Base-by-base conservation (phyloP, 2,113 vertebrate species). In the Toxotes jaculatrix region DNA sequence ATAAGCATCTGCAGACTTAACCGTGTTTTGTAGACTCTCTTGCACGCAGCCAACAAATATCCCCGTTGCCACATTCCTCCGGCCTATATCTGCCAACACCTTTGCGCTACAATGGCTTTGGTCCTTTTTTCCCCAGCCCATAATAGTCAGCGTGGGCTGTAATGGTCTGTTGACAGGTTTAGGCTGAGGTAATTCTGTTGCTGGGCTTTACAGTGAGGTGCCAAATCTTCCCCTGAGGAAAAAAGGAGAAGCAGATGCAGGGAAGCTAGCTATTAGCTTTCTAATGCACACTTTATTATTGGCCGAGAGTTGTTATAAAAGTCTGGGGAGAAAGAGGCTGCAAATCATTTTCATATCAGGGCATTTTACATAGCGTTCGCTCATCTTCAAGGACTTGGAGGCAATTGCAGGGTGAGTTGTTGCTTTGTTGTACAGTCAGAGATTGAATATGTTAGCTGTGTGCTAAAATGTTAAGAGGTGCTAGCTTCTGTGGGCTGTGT, bases 101-200 rank as follows among this genome's bases (percentile, higher is more conserved):
- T 95, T 93, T 89, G 89, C 81, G 94, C 94, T 92, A 94, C 91
- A 91, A 87, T 90, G 92, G 87, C 83, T 92, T 88, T 91, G 90
- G 79, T 77, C 87, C 87, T 84, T 86, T 84, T 63, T 19, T 65
- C 84, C 79, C 82, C 89, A 84, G 90, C 80, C 88, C 77, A 86
- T 94, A 93, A 94, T 92, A 93, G 93, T 91, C 89, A 86, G 91
- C 79, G 87, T 89, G 92, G 91, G 90, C 90, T 90, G 91, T 94
- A 95, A 95, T 92, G 94, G 93, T 91, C 83, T 94, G 95, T 91
- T 95, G 94, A 96, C 94, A 95, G 94, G 89, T 95, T 94, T 92
- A 93, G 93, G 88, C 92, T 93, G 93, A 95, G 93, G 91, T 94
- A 89, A 94, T 95, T 93, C 87, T 83, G 91, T 94, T 93, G 86